These are phyloP conservation scores for Norana najaformis DNA, from an alignment of 2,888 invertebrate species.

Conservation along the genomic window DNA sequence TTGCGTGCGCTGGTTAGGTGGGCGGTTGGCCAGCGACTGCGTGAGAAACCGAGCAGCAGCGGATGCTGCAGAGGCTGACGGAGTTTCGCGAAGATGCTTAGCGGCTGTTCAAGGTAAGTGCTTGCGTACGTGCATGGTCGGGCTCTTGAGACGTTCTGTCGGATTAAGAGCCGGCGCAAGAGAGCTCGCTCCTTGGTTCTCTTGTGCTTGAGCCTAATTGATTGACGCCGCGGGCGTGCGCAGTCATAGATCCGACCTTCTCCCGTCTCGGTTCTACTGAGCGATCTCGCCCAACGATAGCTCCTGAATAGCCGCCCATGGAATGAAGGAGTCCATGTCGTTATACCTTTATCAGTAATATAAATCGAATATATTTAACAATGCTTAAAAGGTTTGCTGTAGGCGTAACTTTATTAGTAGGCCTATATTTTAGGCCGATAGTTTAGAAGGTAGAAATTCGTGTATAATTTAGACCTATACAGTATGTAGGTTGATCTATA, in stretches of 20 bases:
- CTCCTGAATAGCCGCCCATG: neutral
- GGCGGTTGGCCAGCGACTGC: neutral
- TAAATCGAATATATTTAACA: too few species aligned
- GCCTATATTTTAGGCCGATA: too few species aligned
- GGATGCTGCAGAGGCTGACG: neutral
- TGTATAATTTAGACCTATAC: too few species aligned
- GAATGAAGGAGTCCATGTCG: neutral
- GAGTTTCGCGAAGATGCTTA: neutral
- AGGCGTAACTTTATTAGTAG: too few species aligned
- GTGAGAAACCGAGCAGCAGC: neutral
- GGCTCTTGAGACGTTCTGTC: neutral
- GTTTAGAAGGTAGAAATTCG: too few species aligned
- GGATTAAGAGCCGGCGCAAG: neutral
- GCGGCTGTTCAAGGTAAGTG: neutral
- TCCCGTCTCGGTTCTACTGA: too few species aligned
- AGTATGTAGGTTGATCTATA: too few species aligned
- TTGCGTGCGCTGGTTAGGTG: neutral
- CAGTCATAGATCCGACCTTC: neutral
- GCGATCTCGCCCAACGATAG: neutral
- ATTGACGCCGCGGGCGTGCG: neutral
- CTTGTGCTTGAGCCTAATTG: neutral
- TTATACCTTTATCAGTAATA: neutral
- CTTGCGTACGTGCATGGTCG: neutral
- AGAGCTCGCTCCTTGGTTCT: neutral
- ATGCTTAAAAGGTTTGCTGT: too few species aligned